phyloP scores from a whole-genome alignment of 1,140 invertebrate species.

The Drosophila santomea region DNA sequence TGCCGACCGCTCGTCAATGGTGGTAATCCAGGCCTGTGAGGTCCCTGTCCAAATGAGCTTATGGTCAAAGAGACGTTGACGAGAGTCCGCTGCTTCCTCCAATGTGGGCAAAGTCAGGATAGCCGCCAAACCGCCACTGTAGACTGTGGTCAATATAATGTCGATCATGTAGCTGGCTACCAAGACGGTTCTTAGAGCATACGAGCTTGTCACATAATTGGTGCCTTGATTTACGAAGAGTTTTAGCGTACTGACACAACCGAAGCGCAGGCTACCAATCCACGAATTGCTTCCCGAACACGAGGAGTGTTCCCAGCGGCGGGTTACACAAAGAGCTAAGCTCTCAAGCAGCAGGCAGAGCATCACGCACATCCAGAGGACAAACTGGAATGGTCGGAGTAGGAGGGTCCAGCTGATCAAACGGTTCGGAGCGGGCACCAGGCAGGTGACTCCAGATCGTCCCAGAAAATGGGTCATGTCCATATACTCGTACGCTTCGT shows the following conservation, averaged over 20 bases:
- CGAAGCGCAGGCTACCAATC: constrained; percentile 55
- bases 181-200: constrained; percentile 59
- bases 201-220: constrained; percentile 55
- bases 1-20: constrained; percentile 29
- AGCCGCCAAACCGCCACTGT: constrained; percentile 69
- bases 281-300: constrained; percentile 9
- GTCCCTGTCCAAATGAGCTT: constrained; percentile 66
- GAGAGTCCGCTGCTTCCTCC: constrained; percentile 74
- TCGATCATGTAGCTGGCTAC: constrained; percentile 76
- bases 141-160: constrained; percentile 75
- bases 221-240: constrained; percentile 75
- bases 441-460: constrained; percentile 69
- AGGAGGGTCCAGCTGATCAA: constrained; percentile 71
- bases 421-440: constrained; percentile 63
- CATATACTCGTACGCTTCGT: constrained; percentile 55
- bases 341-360: constrained; percentile 55
- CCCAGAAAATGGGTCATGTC: constrained; percentile 71
- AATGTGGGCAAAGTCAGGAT: constrained; percentile 74
- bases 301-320: constrained; percentile 30
- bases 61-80: constrained; percentile 62
- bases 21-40: constrained; percentile 61
- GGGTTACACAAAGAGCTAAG: constrained; percentile 43
- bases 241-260: constrained; percentile 62
- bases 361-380: constrained; percentile 65
- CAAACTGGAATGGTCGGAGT: constrained; percentile 64